Percentiles rank a stretch among this genome's conserved stretches.
phyloP scores from a whole-genome alignment of 2,113 vertebrate species.

The Erpornis zantholeuca region DNA sequence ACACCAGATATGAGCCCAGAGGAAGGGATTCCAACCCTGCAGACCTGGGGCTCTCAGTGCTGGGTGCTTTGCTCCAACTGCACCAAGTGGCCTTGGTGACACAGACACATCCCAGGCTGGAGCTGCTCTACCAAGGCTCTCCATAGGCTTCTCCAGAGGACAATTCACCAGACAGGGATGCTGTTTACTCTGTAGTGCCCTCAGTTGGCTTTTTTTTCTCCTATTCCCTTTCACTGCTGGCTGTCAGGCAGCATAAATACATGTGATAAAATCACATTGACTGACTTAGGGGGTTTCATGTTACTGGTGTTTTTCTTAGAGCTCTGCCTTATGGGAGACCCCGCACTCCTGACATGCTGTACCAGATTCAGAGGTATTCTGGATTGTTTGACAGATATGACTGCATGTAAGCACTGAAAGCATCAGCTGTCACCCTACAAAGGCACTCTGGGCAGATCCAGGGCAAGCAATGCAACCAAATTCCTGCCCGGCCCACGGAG shows the following conservation, averaged over 20 bases:
- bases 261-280: not conserved
- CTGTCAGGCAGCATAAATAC: not conserved
- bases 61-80: rapidly evolving
- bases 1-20: not conserved
- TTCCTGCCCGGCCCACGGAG: not conserved
- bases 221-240: not conserved
- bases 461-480: not conserved
- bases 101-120: not conserved
- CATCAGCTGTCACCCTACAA: not conserved
- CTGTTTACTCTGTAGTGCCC: not conserved
- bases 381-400: not conserved
- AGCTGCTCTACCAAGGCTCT: not conserved
- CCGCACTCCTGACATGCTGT: rapidly evolving
- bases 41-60: rapidly evolving
- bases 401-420: not conserved
- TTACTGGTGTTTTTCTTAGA: not conserved
- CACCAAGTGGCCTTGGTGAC: not conserved
- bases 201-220: not conserved
- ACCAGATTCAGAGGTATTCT: not conserved
- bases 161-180: not conserved
- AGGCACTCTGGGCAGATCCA: not conserved
- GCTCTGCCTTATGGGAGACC: not conserved
- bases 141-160: not conserved
- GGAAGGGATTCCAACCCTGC: not conserved
- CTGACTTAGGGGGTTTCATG: not conserved